phyloP scores from a whole-genome alignment of 1,140 invertebrate genomes.

The Trichonephila clavata region DNA sequence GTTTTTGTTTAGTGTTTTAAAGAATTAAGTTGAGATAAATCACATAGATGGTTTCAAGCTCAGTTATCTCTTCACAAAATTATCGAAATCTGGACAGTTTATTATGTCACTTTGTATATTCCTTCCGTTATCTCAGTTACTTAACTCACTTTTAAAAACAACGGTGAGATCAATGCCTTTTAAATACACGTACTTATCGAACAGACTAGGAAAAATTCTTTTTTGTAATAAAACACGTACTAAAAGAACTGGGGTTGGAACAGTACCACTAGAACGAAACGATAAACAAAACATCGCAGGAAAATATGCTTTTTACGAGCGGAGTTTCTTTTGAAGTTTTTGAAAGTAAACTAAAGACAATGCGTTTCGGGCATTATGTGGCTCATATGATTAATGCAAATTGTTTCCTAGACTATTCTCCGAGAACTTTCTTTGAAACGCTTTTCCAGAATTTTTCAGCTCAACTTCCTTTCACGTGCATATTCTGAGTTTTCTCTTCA shows the following conservation, averaged over 20 bases:
- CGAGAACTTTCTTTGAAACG: neutral
- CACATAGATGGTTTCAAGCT: no score
- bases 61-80: no score
- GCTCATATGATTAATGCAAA: conserved; percentile 32
- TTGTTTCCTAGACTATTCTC: neutral
- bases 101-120: no score
- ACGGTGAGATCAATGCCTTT: neutral
- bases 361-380: neutral
- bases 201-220: neutral
- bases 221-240: neutral
- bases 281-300: neutral
- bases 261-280: neutral
- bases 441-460: neutral
- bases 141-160: neutral
- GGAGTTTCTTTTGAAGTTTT: neutral
- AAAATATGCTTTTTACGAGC: neutral
- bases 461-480: neutral
- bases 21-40: no score
- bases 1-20: no score
- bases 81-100: no score
- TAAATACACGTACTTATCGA: neutral
- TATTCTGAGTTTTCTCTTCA: neutral
- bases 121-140: no score
- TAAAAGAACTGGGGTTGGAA: neutral
- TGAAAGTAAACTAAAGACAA: neutral